Evolutionary conservation across 2,888 invertebrate species (phyloP), one percentile per base, ranked within the genome.

Genomic region (Trisateles emortualis): DNA sequence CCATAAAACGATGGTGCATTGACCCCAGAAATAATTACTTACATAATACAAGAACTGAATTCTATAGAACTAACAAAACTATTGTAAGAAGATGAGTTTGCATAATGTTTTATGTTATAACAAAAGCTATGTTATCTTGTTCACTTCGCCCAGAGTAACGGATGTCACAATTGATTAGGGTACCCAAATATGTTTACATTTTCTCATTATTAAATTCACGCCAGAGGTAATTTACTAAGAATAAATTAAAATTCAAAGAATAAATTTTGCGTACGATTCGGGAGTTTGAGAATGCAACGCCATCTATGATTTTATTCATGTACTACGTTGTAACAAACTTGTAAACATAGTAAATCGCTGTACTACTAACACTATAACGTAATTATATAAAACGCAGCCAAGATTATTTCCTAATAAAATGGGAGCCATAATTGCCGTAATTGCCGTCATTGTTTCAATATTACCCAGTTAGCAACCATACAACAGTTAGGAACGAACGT

Each of bases 401-500:
- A 41, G 33, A 47, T 50, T 50, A 47, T 46, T 58, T 26, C 44
- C 51, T 56, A 51, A 61, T 54, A 64, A 56, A 64, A 64, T 61
- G 45, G 48, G 42, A 33, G 13, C 51, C 50, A 52, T 69, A 68
- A 71, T 71, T 36, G 13, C 51, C 50, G 54, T 69, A 68, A 71
- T 71, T 56, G 47, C 52, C 48, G 33, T 42, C 52, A 67, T 67
- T 67, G 67, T 61, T 67, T 55, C 52, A 58, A 57, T 52, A 67
- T 66, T 61, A 72, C 52, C 60, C 60, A 49, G 55, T 57, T 56
- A 68, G 67, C 67, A 52, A 55, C 67, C 60, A 55, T 59, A 68
- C 56, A 58, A 64, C 72, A 57, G 70, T 70, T 64, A 64, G 52
- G 48, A 42, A 47, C 54, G 46, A 56, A 64, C 57, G 72, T 71